Evolutionary conservation across 2,797 vertebrate species (phyloP), one percentile per base, ranked within the genome.

Genomic region (Hoplostethus mediterraneus): DNA sequence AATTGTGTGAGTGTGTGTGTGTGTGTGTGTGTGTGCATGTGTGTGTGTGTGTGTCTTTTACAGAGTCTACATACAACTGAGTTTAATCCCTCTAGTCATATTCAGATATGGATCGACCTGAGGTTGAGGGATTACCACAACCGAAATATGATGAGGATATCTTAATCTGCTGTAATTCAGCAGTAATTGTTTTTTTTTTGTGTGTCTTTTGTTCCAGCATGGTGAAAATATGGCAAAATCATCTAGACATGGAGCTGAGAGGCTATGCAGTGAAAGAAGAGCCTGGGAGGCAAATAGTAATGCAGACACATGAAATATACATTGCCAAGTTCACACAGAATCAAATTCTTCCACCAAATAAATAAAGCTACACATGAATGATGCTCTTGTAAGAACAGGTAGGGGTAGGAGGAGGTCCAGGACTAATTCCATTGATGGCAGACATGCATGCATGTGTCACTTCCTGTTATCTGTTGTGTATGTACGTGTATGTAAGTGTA

Each of bases 151-250:
- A 38, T 52, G 63, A 66, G 63, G 36, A 63, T 81, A 59, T 82
- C 21, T 75, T 74, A 87, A 81, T 85, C 63, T 79, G 57, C 42
- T 84, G 16, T 81, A 87, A 83, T 81, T 86, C 63, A 56, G 38
- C 49, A 60, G 68, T 77, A 85, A 75, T 72, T 78, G 36, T 17
- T 7, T n/a, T 51, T 13, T 13, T 49, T 10, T 25, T 10, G 56
- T 38, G 73, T 67, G 64, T 49, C 45, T 63, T 65, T 53, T 66
- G 44, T 45, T n/a, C 17, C 25, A 25, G 47, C 33, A 33, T 33
- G 33, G 33, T 33, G 4, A 33, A 33, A 33, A 33, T 33, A 33
- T 33, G 33, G 4, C n/a, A 16, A 48, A 48, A 48, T 6, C 14
- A 4, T 48, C 3, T 16, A 17, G 47, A 48, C 6, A 48, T 17